These are phyloP conservation scores for Antechinus flavipes DNA, from an alignment of 2,113 vertebrate genomes.

Conservation along the genomic window DNA sequence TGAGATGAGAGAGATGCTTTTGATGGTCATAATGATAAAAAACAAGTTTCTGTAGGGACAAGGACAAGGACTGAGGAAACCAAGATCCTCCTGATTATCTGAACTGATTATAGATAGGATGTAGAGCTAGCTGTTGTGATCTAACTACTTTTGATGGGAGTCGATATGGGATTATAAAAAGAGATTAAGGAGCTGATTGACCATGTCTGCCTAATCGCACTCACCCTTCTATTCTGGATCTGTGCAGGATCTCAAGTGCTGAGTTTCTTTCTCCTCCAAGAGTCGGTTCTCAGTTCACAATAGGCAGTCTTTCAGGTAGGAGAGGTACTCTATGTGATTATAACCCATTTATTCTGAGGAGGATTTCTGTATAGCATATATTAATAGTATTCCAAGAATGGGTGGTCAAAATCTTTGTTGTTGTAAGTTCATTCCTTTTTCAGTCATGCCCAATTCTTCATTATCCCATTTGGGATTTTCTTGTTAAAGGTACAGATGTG, in stretches of 20 bases:
- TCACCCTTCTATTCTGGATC: neutral
- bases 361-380: neutral
- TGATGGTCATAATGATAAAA: neutral
- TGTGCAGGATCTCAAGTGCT: neutral
- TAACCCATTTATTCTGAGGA: neutral
- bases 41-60: neutral
- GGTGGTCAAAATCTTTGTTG: neutral
- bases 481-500: neutral
- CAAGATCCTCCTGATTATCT: neutral
- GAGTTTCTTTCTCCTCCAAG: neutral
- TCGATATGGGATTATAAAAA: neutral
- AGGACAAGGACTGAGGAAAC: neutral
- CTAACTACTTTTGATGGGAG: neutral
- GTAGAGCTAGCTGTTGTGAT: neutral
- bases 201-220: neutral
- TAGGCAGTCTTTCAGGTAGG: neutral
- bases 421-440: neutral
- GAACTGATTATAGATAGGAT: neutral
- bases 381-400: neutral
- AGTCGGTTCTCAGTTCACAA: neutral
- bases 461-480: neutral
- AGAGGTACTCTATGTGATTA: neutral
- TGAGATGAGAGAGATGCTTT: neutral
- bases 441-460: neutral
- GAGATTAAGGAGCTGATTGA: neutral